Conservation (phyloP, 2,113 vertebrate species). For the Nanger granti region DNA sequence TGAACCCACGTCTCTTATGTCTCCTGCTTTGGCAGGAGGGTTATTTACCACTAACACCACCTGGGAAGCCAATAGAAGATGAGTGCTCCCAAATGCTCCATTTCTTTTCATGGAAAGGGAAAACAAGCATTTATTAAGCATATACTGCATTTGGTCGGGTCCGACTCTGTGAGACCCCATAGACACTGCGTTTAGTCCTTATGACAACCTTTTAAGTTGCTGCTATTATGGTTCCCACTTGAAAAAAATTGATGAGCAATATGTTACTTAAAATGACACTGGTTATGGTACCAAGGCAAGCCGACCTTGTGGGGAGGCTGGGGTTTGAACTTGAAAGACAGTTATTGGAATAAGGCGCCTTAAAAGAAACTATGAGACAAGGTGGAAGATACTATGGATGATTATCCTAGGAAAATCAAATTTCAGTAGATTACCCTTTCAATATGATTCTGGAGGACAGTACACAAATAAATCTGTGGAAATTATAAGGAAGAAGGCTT, state of each 20-base stretch:
- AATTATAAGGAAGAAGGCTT: neutral
- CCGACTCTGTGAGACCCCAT: too few species aligned
- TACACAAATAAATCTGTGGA: neutral
- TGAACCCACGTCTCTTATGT: neutral
- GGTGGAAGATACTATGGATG: neutral
- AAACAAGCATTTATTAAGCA: neutral
- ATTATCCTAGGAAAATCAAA: neutral
- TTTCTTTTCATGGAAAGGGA: neutral
- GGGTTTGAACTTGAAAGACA: neutral
- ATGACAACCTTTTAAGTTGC: neutral
- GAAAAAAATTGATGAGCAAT: neutral
- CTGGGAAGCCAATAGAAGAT: neutral
- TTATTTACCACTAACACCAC: neutral
- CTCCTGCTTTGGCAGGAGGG: neutral
- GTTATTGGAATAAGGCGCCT: neutral
- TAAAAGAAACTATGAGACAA: neutral
- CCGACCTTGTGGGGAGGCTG: neutral
- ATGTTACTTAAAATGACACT: neutral
- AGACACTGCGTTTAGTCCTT: neutral
- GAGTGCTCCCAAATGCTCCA: too few species aligned
- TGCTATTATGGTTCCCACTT: neutral
- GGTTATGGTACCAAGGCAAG: neutral
- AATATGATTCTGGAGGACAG: neutral
- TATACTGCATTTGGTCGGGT: neutral
- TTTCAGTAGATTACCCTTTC: neutral